These are phyloP conservation scores for Hirundichthys speculiger DNA, from an alignment of 2,113 vertebrate species.

Conservation along the genomic window DNA sequence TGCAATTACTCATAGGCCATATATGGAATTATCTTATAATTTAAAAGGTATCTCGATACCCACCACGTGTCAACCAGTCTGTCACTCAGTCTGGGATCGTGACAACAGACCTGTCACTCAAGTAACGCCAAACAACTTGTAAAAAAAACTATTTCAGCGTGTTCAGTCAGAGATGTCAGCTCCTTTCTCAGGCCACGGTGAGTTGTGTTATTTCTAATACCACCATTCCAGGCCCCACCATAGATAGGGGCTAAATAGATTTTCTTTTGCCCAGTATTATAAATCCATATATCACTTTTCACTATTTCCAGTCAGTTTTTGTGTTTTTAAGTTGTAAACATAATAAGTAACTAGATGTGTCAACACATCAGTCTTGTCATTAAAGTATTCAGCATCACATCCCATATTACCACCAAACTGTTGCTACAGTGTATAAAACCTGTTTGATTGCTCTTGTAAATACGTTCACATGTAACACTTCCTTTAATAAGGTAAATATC, in stretches of 20 bases:
- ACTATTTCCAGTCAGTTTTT: too few relatives aligned
- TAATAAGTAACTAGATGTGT: too few relatives aligned
- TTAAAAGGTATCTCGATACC: not conserved
- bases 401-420: too few relatives aligned
- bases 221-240: not conserved
- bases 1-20: not conserved
- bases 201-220: not conserved
- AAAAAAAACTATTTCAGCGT: not conserved
- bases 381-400: too few relatives aligned
- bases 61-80: not conserved
- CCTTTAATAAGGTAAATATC: too few relatives aligned
- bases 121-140: not conserved
- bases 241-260: not conserved
- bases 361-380: too few relatives aligned
- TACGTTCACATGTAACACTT: too few relatives aligned
- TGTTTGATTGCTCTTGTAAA: too few relatives aligned
- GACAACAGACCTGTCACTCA: not conserved
- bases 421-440: too few relatives aligned
- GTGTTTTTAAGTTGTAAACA: too few relatives aligned
- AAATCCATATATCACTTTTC: too few relatives aligned
- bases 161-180: not conserved
- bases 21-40: not conserved
- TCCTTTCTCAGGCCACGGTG: not conserved
- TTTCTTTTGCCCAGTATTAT: not conserved
- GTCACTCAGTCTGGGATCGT: too few relatives aligned